Conservation (phyloP, 2,888 invertebrate genomes). For the Chironomus riparius region DNA sequence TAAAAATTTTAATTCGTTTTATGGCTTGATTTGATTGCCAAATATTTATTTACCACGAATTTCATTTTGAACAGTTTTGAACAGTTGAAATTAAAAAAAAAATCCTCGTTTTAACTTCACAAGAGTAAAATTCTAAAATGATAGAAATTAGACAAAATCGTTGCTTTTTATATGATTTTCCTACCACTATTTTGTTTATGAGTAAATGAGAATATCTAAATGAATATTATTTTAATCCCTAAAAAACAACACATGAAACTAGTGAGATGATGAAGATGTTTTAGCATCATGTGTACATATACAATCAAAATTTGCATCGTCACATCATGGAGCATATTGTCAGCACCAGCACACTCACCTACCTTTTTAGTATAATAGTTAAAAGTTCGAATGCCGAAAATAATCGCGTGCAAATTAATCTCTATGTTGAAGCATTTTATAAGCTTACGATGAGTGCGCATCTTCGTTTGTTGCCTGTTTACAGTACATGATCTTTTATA, state of each 20-base stretch:
- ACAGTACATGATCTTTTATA: no score
- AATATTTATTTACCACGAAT: conserved; percentile 19
- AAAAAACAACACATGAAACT: background rate
- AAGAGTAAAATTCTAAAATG: conserved; percentile 22
- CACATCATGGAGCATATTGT: background rate
- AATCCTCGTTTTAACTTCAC: background rate
- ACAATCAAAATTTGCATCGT: background rate
- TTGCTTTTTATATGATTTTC: conserved; percentile 26
- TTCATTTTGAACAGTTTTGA: conserved; percentile 18
- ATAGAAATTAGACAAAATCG: conserved; percentile 10
- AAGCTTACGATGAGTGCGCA: no score
- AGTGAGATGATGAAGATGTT: conserved; percentile 3
- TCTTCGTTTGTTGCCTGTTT: no score
- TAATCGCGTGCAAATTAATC: background rate
- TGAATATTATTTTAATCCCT: conserved; percentile 18
- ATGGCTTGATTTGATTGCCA: background rate
- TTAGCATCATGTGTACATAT: background rate
- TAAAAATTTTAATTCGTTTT: no score
- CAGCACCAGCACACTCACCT: conserved; percentile 1
- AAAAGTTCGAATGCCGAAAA: conserved; percentile 22
- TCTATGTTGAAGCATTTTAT: no score
- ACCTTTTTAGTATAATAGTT: background rate
- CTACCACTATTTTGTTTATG: conserved; percentile 20
- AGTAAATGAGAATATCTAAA: background rate
- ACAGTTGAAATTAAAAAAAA: background rate